phyloP scores from a whole-genome alignment of 2,888 invertebrate species.

The Acrobasis suavella region DNA sequence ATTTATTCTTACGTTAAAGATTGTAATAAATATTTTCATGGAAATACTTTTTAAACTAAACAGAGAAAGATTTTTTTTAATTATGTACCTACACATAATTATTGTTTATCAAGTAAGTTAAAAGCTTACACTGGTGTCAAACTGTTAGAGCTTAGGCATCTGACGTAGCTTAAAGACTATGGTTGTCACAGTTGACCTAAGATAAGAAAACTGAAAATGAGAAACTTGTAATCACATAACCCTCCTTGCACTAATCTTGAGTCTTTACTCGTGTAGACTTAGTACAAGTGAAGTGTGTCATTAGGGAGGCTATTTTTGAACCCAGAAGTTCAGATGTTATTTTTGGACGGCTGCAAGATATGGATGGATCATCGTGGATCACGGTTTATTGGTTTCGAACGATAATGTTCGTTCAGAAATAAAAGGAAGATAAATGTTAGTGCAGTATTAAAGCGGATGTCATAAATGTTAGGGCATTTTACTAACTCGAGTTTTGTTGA shows the following conservation, averaged over 20 bases:
- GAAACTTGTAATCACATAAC: not conserved
- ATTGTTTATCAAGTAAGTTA: too few relatives aligned
- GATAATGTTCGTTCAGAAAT: conserved; percentile 28
- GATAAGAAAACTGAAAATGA: too few relatives aligned
- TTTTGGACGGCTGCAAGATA: conserved; percentile 44
- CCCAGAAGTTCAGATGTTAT: conserved; percentile 42
- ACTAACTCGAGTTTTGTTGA: not conserved
- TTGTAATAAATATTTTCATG: too few relatives aligned
- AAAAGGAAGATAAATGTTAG: conserved; percentile 36
- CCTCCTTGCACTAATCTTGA: not conserved
- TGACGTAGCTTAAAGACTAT: too few relatives aligned
- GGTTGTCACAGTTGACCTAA: too few relatives aligned
- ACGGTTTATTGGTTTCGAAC: conserved; percentile 55
- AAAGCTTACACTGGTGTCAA: too few relatives aligned
- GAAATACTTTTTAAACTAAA: too few relatives aligned
- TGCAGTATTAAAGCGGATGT: conserved; percentile 22
- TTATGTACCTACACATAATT: too few relatives aligned
- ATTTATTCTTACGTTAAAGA: too few relatives aligned
- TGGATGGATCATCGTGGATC: conserved; percentile 61
- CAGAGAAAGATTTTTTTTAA: too few relatives aligned
- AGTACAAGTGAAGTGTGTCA: conserved; percentile 65
- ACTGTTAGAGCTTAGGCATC: too few relatives aligned
- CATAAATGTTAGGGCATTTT: conserved; percentile 9
- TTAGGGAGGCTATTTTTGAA: conserved; percentile 69
- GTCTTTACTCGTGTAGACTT: conserved; percentile 24